These are phyloP conservation scores for Scylla paramamosain DNA, from an alignment of 1,140 invertebrate genomes.

Conservation along the genomic window DNA sequence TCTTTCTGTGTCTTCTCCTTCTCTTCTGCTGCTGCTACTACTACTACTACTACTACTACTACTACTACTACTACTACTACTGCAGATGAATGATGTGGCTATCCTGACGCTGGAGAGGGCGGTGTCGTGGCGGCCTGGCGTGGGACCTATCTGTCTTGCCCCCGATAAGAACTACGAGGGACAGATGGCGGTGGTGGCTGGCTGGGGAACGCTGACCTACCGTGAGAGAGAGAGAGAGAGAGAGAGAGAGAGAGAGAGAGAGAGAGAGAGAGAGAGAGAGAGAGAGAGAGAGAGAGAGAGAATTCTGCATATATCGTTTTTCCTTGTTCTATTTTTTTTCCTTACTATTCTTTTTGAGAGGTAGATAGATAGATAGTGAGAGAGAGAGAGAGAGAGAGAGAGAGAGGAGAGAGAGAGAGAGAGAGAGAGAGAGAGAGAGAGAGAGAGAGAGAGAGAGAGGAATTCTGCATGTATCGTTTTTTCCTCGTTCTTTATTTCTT, in stretches of 20 bases:
- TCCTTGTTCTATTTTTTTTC: too few species aligned
- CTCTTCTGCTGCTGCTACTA: too few species aligned
- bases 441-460: background rate
- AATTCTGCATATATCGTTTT: too few species aligned
- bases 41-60: too few species aligned
- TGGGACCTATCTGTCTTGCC: conserved; percentile 32
- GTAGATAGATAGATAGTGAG: too few species aligned
- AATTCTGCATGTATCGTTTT: too few species aligned
- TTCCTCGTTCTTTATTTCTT: too few species aligned
- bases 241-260: background rate
- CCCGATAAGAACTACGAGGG: background rate
- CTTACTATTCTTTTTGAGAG: background rate
- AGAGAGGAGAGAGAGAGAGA: too few species aligned
- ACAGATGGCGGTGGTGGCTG: background rate
- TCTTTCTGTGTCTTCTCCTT: too few species aligned
- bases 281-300: background rate
- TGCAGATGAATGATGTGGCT: conserved; percentile 41
- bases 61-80: too few species aligned
- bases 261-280: background rate
- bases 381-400: too few species aligned
- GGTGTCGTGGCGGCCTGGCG: background rate
- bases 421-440: background rate
- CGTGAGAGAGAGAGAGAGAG: conserved; percentile 1
- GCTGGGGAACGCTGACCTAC: conserved; percentile 37
- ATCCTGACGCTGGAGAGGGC: background rate